phyloP scores from a whole-genome alignment of 1,140 invertebrate genomes.

The Macrocentrus cingulum region DNA sequence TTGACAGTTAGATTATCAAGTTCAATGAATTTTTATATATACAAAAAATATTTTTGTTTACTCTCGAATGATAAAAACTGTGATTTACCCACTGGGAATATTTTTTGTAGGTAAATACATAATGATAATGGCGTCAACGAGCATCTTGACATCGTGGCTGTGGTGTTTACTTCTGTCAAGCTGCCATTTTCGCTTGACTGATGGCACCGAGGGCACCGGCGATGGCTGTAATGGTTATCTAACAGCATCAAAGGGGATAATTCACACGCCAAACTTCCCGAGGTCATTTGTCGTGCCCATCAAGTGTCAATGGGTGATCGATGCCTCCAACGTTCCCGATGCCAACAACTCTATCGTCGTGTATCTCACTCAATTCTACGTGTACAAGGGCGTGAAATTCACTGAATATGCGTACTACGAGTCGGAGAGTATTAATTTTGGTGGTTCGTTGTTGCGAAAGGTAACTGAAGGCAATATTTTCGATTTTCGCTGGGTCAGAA shows the following conservation, averaged over 20 bases:
- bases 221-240: constrained; percentile 65
- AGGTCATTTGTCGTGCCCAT: constrained; percentile 76
- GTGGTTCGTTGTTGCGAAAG: constrained; percentile 62
- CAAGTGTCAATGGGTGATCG: constrained; percentile 83
- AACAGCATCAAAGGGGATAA: constrained; percentile 65
- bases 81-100: too few species aligned
- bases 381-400: constrained; percentile 76
- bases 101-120: too few species aligned
- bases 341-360: constrained; percentile 71
- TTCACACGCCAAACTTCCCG: constrained; percentile 84
- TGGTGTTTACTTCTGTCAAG: neutral
- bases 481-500: constrained; percentile 67
- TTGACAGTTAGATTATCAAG: too few species aligned
- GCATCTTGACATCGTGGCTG: neutral
- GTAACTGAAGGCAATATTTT: constrained; percentile 75
- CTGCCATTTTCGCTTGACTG: neutral
- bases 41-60: too few species aligned
- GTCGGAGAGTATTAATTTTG: constrained; percentile 66
- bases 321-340: constrained; percentile 64
- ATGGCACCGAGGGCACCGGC: neutral
- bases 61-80: too few species aligned
- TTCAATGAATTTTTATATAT: too few species aligned
- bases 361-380: constrained; percentile 86
- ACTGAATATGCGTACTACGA: constrained; percentile 83
- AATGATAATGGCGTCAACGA: too few species aligned